Evolutionary conservation across 2,888 invertebrate species (phyloP), one percentile per base, ranked within the genome.

Genomic region (Apodemia zela): DNA sequence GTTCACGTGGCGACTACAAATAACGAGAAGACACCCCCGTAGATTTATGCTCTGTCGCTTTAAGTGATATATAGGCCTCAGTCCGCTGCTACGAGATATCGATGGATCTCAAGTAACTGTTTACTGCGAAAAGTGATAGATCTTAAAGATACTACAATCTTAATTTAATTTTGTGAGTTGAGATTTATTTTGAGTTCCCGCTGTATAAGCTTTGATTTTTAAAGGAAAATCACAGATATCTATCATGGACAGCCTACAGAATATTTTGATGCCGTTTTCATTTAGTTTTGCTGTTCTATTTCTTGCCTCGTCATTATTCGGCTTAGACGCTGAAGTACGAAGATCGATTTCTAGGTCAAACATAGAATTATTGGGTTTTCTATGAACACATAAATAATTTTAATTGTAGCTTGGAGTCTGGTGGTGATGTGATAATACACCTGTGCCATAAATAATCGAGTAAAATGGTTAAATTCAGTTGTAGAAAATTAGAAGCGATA

Each of bases 1-100:
- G 83, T 85, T 87, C 87, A 89, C 89, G 88, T 87, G 87, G 89
- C 85, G 87, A 88, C 90, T 87, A 86, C 89, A 88, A 90, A 89
- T 89, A 89, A 90, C 89, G 81, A 85, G 84, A 79, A 81, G 87
- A 86, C 87, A 77, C 79, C 81, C 77, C 85, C 78, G 83, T 86
- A 84, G 87, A 91, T 90, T 90, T 91, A 90, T 89, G 84, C 78
- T 80, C 82, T 81, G 87, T 87, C 90, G 88, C 83, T 86, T 87
- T 87, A 87, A 87, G 86, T 89, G 87, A 91, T 89, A 80, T 89
- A 89, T 87, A 67, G 69, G 68, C 79, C 73, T 80, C 80, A 80
- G 74, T 75, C 75, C 76, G 73, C 72, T 33, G 74, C 73, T 69
- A 68, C 75, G 76, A 80, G 79, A 79, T 75, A 77, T 81, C 80